phyloP scores from a whole-genome alignment of 2,797 vertebrate species.

The Chaenodraco wilsoni region DNA sequence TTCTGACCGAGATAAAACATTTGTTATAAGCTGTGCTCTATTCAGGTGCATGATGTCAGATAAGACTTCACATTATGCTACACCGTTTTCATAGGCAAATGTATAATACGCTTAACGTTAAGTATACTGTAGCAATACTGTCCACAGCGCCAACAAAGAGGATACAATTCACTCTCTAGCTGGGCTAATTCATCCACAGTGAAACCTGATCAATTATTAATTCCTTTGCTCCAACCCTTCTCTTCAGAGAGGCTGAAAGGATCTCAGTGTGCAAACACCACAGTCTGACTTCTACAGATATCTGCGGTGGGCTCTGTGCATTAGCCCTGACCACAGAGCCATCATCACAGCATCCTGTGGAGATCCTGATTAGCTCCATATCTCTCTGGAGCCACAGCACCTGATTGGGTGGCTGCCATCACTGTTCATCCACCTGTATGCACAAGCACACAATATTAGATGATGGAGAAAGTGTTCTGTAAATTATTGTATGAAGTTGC shows the following conservation, averaged over 20 bases:
- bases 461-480: not conserved
- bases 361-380: constrained; percentile 16
- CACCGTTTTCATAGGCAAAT: constrained; percentile 19
- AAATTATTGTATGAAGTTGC: not conserved
- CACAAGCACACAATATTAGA: not conserved
- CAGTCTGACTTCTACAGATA: constrained; percentile 32
- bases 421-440: not conserved
- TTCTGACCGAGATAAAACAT: not conserved
- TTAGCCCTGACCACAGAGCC: constrained; percentile 53
- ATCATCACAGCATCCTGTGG: constrained; percentile 27
- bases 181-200: constrained; percentile 60
- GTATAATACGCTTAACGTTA: constrained; percentile 16
- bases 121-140: constrained; percentile 14
- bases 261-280: constrained; percentile 27
- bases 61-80: constrained; percentile 6
- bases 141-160: constrained; percentile 31
- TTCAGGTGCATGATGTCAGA: not conserved
- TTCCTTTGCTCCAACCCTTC: constrained; percentile 58
- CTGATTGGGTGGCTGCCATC: constrained; percentile 19
- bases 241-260: constrained; percentile 46
- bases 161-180: constrained; percentile 52
- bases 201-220: constrained; percentile 70
- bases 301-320: constrained; percentile 42
- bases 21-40: not conserved
- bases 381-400: constrained; percentile 17